Evolutionary conservation across 2,888 invertebrate species (phyloP).

Genomic region (Flexamia atlantica): DNA sequence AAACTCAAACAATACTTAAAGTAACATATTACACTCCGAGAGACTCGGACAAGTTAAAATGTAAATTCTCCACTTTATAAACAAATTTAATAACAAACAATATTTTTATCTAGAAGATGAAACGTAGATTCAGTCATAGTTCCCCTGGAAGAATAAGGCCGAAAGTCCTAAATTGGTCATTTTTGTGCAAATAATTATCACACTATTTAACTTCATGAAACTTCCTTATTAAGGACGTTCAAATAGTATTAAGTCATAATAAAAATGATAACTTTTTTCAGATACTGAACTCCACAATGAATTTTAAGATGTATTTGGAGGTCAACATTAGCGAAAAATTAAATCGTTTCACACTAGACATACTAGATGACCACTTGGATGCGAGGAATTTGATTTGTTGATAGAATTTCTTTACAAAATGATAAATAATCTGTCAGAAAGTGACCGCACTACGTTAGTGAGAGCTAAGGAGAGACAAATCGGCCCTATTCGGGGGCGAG

Average conservation of each 20-base stretch:
- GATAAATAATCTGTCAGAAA: background rate
- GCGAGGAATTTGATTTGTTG: background rate
- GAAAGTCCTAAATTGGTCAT: background rate
- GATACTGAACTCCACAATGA: too few relatives aligned
- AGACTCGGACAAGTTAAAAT: conserved; percentile 1
- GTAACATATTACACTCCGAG: conserved; percentile 24
- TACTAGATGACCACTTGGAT: too few relatives aligned
- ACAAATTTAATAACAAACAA: conserved; percentile 38
- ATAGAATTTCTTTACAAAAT: background rate
- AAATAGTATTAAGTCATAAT: too few relatives aligned
- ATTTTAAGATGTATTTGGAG: too few relatives aligned
- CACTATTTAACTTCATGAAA: too few relatives aligned
- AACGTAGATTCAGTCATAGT: conserved; percentile 1
- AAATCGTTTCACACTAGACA: too few relatives aligned
- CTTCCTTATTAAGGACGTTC: too few relatives aligned
- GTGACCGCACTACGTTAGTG: background rate
- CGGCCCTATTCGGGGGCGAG: background rate
- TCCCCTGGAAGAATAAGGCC: conserved; percentile 1
- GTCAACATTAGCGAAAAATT: too few relatives aligned
- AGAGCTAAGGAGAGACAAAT: background rate
- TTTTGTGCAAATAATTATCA: too few relatives aligned
- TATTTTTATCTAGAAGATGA: conserved; percentile 2
- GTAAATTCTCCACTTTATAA: conserved; percentile 17
- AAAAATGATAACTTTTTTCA: too few relatives aligned
- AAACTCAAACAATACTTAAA: conserved; percentile 44